A percentile compares a stretch with the other conserved stretches of the same genome.
phyloP scores from a whole-genome alignment of 2,888 invertebrate species.

The Zelleria hepariella region DNA sequence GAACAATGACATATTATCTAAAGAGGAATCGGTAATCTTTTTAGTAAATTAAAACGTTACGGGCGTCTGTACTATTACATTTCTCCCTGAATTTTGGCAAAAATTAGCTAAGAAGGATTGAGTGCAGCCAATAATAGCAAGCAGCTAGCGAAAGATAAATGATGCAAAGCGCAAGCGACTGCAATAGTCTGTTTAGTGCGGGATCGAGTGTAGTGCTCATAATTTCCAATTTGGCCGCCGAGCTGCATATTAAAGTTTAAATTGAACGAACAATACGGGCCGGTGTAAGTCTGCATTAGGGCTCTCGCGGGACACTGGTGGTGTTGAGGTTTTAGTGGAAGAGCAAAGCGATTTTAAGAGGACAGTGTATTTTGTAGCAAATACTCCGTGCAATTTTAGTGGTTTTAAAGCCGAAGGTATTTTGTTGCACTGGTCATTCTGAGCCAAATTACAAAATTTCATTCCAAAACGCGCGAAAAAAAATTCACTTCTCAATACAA shows the following conservation, averaged over 20 bases:
- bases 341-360: background rate
- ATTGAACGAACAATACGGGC: slow-evolving; percentile 60
- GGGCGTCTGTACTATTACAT: too few relatives aligned
- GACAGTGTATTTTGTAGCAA: too few relatives aligned
- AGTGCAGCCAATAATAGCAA: background rate
- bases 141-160: background rate
- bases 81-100: too few relatives aligned
- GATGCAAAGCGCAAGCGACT: background rate
- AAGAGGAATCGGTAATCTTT: too few relatives aligned
- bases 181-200: background rate
- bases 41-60: too few relatives aligned
- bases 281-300: slow-evolving; percentile 66
- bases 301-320: slow-evolving; percentile 32
- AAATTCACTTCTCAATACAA: too few relatives aligned
- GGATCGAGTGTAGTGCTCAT: slow-evolving; percentile 42
- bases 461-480: too few relatives aligned
- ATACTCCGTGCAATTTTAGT: background rate
- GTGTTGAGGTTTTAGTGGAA: background rate
- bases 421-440: too few relatives aligned
- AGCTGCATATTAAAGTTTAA: slow-evolving; percentile 68
- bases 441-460: too few relatives aligned
- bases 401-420: too few relatives aligned
- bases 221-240: slow-evolving; percentile 59
- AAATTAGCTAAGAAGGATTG: too few relatives aligned
- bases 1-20: too few relatives aligned